Percentiles rank a stretch among this genome's conserved stretches.
These are phyloP conservation scores for Hypomecis punctinalis DNA, from an alignment of 2,888 invertebrate species.

Conservation along the genomic window DNA sequence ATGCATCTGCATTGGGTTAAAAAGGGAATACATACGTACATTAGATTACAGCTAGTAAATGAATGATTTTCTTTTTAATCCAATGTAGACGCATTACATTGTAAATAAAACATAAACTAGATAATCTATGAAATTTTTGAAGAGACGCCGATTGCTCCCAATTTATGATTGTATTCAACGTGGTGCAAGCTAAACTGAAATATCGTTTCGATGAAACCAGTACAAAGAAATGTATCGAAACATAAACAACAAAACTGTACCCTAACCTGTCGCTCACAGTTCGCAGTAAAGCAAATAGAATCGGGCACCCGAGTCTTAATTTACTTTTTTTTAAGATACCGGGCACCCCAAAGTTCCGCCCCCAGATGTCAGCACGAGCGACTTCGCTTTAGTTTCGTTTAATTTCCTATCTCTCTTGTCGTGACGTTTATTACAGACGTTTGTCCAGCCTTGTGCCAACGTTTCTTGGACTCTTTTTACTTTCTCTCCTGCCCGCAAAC, in stretches of 20 bases:
- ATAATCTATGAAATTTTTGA: no score
- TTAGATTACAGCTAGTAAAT: no score
- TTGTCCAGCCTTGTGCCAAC: slow-evolving; percentile 63
- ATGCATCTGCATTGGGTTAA: no score
- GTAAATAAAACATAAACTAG: no score
- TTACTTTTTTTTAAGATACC: slow-evolving; percentile 71
- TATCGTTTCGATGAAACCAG: neutral
- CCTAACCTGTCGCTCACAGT: slow-evolving; percentile 72
- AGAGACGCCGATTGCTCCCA: no score
- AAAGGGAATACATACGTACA: no score
- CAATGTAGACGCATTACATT: no score
- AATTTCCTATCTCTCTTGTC: slow-evolving; percentile 80
- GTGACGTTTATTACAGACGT: slow-evolving; percentile 76
- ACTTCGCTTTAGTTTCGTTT: slow-evolving; percentile 81
- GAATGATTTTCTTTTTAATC: no score
- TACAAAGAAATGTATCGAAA: slow-evolving; percentile 15
- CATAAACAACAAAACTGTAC: slow-evolving; percentile 55
- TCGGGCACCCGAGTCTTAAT: slow-evolving; percentile 67
- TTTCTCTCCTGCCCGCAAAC: slow-evolving; percentile 66
- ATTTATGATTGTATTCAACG: no score
- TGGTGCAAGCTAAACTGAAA: slow-evolving; percentile 1
- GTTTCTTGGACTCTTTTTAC: slow-evolving; percentile 46
- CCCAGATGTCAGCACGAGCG: slow-evolving; percentile 70
- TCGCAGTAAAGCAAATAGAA: slow-evolving; percentile 75
- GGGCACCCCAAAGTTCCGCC: slow-evolving; percentile 66